Evolutionary conservation across 23 tunicate genomes (phyloP), one percentile per base, ranked within the genome.

Genomic region (Phallusia fumigata): DNA sequence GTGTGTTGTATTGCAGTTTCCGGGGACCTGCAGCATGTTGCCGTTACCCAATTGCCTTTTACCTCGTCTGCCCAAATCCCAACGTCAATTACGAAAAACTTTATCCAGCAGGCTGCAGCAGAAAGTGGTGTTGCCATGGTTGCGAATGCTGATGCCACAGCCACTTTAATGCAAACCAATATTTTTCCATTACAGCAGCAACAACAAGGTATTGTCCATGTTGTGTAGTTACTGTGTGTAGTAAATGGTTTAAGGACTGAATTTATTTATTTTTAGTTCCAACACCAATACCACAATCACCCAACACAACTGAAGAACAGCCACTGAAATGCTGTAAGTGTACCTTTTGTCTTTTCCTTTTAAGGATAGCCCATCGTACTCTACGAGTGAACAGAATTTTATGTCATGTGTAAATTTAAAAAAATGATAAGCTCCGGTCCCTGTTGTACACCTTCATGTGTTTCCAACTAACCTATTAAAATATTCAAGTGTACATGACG

Each of bases 21-120:
- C 10, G 47, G 28, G 13, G 69, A 76, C 31, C 33, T 84, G 5
- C 87, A 76, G 76, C 81, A 76, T 52, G 52, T 76, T 5, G 34
- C 81, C 30, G 75, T 80, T 12, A 76, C 75, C 31, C 87, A 84
- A 64, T 32, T 84, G 21, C 52, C 87, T 21, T 84, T 84, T 84
- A 76, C 87, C 33, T 76, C 87, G 1, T 19, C 87, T 53, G 52
- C 87, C 1, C 78, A 74, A 33, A 33, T 74, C 31, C 80, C 73
- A 58, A 82, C 90, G 0, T 52, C 89, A 58, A 73, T 91, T 28
- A 44, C 87, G 50, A 92, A 92, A 50, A 86, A 92, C 47, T 92
- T 83, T 75, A 92, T 92, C 74, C 97, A 92, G 45, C 97, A 92
- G 64, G 97, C 97, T 18, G 97, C 97, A 34, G 91, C 97, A 32